These are phyloP conservation scores for Toxotes jaculatrix DNA, from an alignment of 2,113 vertebrate species.

Conservation along the genomic window DNA sequence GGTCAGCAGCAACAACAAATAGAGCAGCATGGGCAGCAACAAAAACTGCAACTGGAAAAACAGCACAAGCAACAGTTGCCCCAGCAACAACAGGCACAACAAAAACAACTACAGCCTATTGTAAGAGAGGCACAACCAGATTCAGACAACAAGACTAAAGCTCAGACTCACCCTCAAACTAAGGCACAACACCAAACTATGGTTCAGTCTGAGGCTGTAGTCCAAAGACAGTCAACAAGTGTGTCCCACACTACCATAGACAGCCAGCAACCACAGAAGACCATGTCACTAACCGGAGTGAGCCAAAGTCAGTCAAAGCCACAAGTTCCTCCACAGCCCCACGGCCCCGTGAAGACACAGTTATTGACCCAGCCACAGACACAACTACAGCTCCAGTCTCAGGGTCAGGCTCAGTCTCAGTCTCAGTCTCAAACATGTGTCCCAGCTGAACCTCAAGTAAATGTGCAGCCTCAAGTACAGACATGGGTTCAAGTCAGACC, in stretches of 20 bases:
- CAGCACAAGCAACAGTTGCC: neutral
- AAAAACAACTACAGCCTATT: conserved; percentile 21
- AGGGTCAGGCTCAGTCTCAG: conserved; percentile 20
- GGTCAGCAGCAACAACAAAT: conserved; percentile 20
- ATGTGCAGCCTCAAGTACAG: conserved; percentile 30
- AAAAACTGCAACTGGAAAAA: conserved; percentile 17
- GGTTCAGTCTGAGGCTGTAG: conserved; percentile 22
- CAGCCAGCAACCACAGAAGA: conserved; percentile 26
- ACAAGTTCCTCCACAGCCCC: conserved; percentile 16
- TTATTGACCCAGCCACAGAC: conserved; percentile 15
- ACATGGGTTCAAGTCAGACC: conserved; percentile 56
- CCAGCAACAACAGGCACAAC: conserved; percentile 31
- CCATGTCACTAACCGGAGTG: conserved; percentile 31
- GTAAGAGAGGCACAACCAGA: conserved; percentile 24
- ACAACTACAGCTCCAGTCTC: conserved; percentile 7
- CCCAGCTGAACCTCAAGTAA: too few relatives aligned
- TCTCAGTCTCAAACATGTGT: neutral
- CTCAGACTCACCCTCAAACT: conserved; percentile 36
- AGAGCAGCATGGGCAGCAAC: neutral
- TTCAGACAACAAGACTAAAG: conserved; percentile 26
- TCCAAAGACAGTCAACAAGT: conserved; percentile 15
- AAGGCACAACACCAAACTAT: conserved; percentile 28
- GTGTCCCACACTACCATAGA: conserved; percentile 6
- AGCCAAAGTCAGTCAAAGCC: conserved; percentile 30
- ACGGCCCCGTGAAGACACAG: conserved; percentile 19